Conservation (phyloP, 1,140 invertebrate species). For the Gyrodactylus salaris region DNA sequence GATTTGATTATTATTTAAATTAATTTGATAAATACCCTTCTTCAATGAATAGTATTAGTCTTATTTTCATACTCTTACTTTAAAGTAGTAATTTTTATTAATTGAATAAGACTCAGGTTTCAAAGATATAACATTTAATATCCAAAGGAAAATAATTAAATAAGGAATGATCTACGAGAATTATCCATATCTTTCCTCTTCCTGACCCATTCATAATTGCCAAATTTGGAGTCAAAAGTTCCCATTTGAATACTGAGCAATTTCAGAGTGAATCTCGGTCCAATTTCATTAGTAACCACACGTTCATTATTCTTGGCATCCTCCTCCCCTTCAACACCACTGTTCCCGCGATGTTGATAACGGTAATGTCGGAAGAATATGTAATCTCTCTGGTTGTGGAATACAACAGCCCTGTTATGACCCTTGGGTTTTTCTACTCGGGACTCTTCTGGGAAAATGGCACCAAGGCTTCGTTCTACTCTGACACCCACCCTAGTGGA, state of each 20-base stretch:
- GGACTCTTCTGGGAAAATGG: constrained; percentile 64
- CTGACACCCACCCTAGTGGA: constrained; percentile 8
- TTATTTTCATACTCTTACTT: too few relatives aligned
- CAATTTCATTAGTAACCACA: constrained; percentile 54
- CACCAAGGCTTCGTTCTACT: constrained; percentile 27
- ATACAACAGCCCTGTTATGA: constrained; percentile 63
- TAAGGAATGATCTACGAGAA: background rate
- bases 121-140: too few relatives aligned
- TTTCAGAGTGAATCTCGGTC: constrained; percentile 70
- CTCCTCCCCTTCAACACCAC: background rate
- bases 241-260: constrained; percentile 66
- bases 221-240: constrained; percentile 74
- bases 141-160: background rate
- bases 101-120: too few relatives aligned
- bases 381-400: constrained; percentile 93
- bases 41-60: too few relatives aligned
- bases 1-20: too few relatives aligned
- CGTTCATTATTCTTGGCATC: constrained; percentile 32
- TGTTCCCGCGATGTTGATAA: constrained; percentile 21
- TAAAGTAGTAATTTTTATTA: too few relatives aligned
- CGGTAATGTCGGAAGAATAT: constrained; percentile 92
- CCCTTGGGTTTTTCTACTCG: constrained; percentile 79
- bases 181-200: constrained; percentile 26
- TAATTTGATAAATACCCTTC: too few relatives aligned
- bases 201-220: constrained; percentile 82